phyloP scores from a whole-genome alignment of 2,797 vertebrate genomes.

The Enteromius argenteus region DNA sequence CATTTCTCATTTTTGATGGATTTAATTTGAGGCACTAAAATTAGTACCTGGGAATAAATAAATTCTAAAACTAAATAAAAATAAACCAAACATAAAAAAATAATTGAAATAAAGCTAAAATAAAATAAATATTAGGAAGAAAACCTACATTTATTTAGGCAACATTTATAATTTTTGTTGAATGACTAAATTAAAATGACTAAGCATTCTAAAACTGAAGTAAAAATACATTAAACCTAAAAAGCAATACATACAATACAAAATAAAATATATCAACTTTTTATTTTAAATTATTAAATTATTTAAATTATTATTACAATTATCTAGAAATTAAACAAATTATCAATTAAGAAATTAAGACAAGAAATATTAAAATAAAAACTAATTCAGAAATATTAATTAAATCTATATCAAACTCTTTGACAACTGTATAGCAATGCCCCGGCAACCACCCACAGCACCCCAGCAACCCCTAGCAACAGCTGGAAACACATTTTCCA shows the following conservation, averaged over 20 bases:
- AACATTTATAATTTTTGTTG: not conserved
- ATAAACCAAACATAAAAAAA: not conserved
- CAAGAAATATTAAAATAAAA: not conserved
- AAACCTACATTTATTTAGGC: not conserved
- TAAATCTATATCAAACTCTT: not conserved
- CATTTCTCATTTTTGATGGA: not conserved
- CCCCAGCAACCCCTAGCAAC: not conserved
- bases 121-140: not conserved
- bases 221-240: not conserved
- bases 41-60: not conserved
- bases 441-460: not conserved
- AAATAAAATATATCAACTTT: too few relatives aligned
- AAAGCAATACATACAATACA: not conserved
- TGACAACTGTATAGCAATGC: not conserved
- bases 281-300: too few relatives aligned
- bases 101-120: not conserved
- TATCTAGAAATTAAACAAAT: not conserved
- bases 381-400: not conserved
- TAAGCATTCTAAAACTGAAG: not conserved
- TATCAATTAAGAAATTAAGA: too few relatives aligned
- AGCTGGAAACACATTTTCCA: not conserved
- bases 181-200: not conserved
- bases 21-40: not conserved
- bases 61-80: not conserved
- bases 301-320: too few relatives aligned